Evolutionary conservation across 2,888 invertebrate genomes (phyloP).

Genomic region (Diaphora mendica): DNA sequence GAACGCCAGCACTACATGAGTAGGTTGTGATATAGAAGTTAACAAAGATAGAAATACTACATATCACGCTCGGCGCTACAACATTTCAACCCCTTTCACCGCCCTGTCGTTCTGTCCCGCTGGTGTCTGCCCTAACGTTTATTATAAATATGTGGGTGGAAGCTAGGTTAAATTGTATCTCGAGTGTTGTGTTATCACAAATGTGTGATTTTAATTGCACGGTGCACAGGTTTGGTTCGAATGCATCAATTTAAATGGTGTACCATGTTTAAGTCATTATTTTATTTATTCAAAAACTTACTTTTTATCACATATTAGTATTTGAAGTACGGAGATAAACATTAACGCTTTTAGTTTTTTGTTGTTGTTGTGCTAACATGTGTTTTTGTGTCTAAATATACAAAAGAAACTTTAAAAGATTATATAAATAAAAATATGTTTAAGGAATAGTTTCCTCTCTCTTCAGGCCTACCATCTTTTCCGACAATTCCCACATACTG

Average conservation of each 20-base stretch:
- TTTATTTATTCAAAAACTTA: constrained; percentile 1
- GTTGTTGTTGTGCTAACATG: constrained; percentile 12
- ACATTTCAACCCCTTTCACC: background rate
- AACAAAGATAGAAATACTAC: no score
- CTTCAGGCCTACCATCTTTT: constrained; percentile 70
- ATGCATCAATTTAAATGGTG: background rate
- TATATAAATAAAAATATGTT: background rate
- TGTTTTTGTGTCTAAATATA: constrained; percentile 3
- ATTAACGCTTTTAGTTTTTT: constrained; percentile 18
- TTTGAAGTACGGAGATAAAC: background rate
- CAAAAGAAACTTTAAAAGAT: background rate
- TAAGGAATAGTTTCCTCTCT: constrained; percentile 57
- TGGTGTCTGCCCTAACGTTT: background rate
- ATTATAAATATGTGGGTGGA: background rate
- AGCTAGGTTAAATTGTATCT: background rate
- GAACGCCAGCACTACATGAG: background rate
- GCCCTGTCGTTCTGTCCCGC: background rate
- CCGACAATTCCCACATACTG: constrained; percentile 90
- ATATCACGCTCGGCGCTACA: no score
- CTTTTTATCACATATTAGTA: background rate
- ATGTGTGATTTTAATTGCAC: constrained; percentile 3
- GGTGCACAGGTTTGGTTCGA: constrained; percentile 6
- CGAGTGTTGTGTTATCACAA: constrained; percentile 2
- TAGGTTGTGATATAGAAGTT: background rate
- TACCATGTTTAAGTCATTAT: background rate